Evolutionary conservation across 2,888 invertebrate species (phyloP), one percentile per base, ranked within the genome.

Genomic region (Phalera bucephala): DNA sequence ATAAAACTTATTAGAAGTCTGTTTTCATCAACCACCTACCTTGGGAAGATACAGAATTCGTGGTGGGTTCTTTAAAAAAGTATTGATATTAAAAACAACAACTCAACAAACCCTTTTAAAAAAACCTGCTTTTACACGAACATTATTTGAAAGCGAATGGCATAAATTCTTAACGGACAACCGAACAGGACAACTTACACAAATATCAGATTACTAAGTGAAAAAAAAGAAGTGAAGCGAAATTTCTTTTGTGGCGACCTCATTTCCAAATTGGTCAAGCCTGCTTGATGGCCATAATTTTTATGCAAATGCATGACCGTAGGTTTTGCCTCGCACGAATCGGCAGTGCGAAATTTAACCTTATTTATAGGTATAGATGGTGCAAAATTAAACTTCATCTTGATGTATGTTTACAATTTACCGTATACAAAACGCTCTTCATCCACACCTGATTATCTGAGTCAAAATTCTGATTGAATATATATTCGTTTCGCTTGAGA

Each of bases 151-250:
- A 64, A 52, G 53, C 51, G 41, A 47, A 48, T 55, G 60, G 48
- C 47, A 72, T 71, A 67, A 61, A 72, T 70, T 65, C 49, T 45
- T 51, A 43, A 50, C 52, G 34, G 53, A 53, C 49, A 61, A 49
- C 47, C 43, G 36, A 52, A 52, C 61, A 59, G 51, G 48, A 63
- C 52, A 29, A 39, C 47, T 44, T 41, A 52, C 59, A 56, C 59
- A 57, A 66, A 69, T 66, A 72, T 71, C 72, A 59, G 70, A 67
- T 72, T 70, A 67, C 67, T n/a, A 45, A 58, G 40, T 36, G 63
- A 59, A 68, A 60, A 51, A 59, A 46, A 58, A 51, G 64, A 3
- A 17, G 57, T 66, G 70, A 64, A 67, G 68, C 53, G 51, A 59
- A 60, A 60, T 62, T 55, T 64, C 54, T 46, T 54, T 56, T 51